A percentile compares a stretch with the other conserved stretches of the same genome.
Conservation (phyloP, 2,113 vertebrate genomes). For the Oreocharis arfaki region DNA sequence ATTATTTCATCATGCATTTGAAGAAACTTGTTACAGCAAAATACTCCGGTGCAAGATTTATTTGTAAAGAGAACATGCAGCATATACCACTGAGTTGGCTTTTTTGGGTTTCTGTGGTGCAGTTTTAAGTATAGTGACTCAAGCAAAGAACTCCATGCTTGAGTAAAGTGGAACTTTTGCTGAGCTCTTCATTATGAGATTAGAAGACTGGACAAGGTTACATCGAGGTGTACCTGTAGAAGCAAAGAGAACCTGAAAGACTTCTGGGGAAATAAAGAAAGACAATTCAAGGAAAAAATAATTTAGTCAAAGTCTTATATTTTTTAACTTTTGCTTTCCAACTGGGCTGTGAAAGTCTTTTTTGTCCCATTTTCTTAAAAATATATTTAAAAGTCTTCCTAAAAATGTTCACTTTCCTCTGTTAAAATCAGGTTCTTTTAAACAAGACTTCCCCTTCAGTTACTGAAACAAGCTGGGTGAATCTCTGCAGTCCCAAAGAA, state of each 20-base stretch:
- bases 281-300: background rate
- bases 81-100: background rate
- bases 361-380: background rate
- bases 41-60: background rate
- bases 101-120: background rate
- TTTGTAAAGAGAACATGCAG: background rate
- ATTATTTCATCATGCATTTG: background rate
- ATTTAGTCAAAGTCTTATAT: background rate
- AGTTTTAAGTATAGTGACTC: background rate
- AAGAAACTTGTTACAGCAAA: background rate
- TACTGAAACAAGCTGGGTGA: background rate
- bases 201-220: background rate
- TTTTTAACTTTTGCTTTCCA: background rate
- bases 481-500: background rate
- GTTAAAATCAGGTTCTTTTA: background rate
- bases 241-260: background rate
- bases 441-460: background rate
- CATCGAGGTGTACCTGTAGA: background rate
- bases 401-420: background rate
- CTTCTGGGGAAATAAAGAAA: background rate
- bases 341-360: background rate
- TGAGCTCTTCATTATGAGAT: background rate
- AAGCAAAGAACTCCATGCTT: background rate
- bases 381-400: background rate
- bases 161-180: background rate